Base-by-base conservation (phyloP, 2,797 vertebrate genomes). In the Bradypodion pumilum region DNA sequence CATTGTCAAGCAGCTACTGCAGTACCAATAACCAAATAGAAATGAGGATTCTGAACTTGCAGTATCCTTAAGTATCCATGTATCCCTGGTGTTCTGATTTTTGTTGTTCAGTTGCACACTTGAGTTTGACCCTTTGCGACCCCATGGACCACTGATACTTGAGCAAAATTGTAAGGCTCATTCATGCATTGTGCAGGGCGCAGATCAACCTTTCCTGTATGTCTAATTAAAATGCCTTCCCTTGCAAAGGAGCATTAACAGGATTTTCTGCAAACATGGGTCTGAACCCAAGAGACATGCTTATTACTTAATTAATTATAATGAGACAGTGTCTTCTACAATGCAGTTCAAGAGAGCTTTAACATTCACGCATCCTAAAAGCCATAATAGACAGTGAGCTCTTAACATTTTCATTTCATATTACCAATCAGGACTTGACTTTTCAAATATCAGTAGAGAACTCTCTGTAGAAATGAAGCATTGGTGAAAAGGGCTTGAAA, bases 361-460 rank as follows among this genome's bases (percentile, higher is more conserved):
- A 52, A 66, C 62, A 74, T 52, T 74, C 77, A 80, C 29, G n/a
- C 21, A 42, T 74, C 23, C 37, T 42, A 42, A 80, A 40, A 65
- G 35, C 42, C 27, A 73, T 15, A 66, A 80, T 13, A 65, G 74
- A 74, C 16, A n/a, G 42, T 35, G 21, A 85, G 62, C 70, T 75
- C 72, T 80, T 80, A 68, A 68, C 62, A 80, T 74, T 80, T 85
- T 80, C 62, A 75, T 68, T 60, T 80, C 70, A 85, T 42, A 80
- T 37, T 10, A 25, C 44, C 62, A 74, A 74, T 44, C 72, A 80
- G n/a, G 62, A 59, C 65, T 74, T 68, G 70, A 74, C 77, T 85
- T 80, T 85, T 79, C 29, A 32, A 83, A 83, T n/a, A 76, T 5
- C 27, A 40, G 13, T 27, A 68, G n/a, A 70, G 60, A 65, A n/a